Evolutionary conservation across 2,888 invertebrate genomes (phyloP).

Genomic region (Agrochola lota): DNA sequence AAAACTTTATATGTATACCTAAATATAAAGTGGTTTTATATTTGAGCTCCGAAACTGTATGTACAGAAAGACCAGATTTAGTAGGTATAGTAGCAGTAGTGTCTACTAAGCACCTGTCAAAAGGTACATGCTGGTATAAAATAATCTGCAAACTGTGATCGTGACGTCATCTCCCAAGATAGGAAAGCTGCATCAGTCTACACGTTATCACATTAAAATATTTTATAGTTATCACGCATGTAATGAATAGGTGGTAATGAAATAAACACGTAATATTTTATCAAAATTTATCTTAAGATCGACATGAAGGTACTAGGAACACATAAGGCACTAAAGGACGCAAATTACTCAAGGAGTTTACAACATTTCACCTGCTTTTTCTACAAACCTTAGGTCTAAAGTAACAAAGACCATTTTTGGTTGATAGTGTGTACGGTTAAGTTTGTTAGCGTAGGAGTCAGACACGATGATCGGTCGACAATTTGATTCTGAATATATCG

Average conservation of each 20-base stretch:
- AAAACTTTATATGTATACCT: no score
- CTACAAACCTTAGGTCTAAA: conserved; percentile 36
- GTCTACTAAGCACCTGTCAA: neutral
- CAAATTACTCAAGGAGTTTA: conserved; percentile 79
- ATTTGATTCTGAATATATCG: conserved; percentile 88
- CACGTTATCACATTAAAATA: neutral
- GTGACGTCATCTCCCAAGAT: neutral
- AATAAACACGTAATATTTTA: conserved; percentile 69
- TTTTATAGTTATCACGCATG: conserved; percentile 14
- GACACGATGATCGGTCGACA: conserved; percentile 87
- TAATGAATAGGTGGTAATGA: conserved; percentile 50
- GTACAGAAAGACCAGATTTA: neutral
- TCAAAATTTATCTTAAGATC: conserved; percentile 70
- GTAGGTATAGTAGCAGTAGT: neutral
- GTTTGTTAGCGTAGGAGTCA: conserved; percentile 81
- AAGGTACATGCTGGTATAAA: neutral
- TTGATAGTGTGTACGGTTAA: conserved; percentile 35
- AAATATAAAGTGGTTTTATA: neutral
- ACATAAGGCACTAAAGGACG: conserved; percentile 81
- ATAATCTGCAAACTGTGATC: neutral
- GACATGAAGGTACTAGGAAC: conserved; percentile 78
- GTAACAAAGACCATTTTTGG: conserved; percentile 68
- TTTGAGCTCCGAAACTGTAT: neutral
- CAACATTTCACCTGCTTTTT: conserved; percentile 43
- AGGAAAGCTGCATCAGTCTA: neutral